Conservation (phyloP, 2,888 invertebrate species). For the Coleophora flavipennella region DNA sequence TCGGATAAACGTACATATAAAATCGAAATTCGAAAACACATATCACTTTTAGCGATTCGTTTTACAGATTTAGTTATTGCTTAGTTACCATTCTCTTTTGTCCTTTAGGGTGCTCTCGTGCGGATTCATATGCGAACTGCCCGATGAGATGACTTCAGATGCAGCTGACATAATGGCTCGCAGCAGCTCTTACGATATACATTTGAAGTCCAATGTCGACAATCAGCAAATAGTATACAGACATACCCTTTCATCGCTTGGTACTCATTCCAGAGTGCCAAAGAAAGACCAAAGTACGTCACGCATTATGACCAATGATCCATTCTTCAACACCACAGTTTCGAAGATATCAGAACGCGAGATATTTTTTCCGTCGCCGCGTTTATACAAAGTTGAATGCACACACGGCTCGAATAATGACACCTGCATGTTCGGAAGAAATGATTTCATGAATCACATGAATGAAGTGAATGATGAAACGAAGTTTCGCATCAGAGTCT, state of each 20-base stretch:
- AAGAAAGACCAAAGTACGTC: conserved; percentile 66
- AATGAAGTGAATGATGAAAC: conserved; percentile 28
- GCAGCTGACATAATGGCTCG: conserved; percentile 58
- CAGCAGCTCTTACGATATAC: conserved; percentile 70
- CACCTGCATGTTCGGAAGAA: conserved; percentile 45
- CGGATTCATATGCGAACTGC: conserved; percentile 73
- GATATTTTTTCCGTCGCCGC: conserved; percentile 76
- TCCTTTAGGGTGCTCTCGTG: conserved; percentile 60
- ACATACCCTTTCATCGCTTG: conserved; percentile 47
- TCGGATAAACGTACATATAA: no score
- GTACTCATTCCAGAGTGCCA: conserved; percentile 34
- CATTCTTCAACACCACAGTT: conserved; percentile 70
- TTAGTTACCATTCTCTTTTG: not conserved
- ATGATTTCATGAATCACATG: conserved; percentile 40
- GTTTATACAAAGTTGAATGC: conserved; percentile 58
- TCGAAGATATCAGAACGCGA: conserved; percentile 66
- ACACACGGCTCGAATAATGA: conserved; percentile 42
- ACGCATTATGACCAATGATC: conserved; percentile 69
- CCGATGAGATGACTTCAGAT: conserved; percentile 46
- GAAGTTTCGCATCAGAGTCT: conserved; percentile 39
- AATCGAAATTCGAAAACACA: no score
- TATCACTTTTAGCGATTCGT: no score
- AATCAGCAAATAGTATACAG: conserved; percentile 50
- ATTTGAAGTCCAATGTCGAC: conserved; percentile 50
- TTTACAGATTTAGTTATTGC: no score